These are phyloP conservation scores for Abrostola tripartita DNA, from an alignment of 2,888 invertebrate genomes.

Conservation along the genomic window DNA sequence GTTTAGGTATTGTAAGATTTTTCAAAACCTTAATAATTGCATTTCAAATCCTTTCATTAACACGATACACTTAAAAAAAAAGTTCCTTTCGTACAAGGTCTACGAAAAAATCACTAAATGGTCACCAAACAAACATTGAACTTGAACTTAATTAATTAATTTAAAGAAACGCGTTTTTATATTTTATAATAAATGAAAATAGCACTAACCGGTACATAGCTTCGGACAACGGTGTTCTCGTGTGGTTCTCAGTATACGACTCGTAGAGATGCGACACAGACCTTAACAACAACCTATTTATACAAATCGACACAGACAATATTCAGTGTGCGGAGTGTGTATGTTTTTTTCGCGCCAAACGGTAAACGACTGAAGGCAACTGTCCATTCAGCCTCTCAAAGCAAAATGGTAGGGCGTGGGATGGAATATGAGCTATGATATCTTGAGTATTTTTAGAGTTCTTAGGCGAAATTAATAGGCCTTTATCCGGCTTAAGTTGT, in stretches of 20 bases:
- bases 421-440: slow-evolving; percentile 48
- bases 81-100: too few species aligned
- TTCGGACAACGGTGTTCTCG: slow-evolving; percentile 58
- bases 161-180: slow-evolving; percentile 46
- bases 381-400: slow-evolving; percentile 50
- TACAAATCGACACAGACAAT: slow-evolving; percentile 69
- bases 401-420: slow-evolving; percentile 65
- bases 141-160: slow-evolving; percentile 22
- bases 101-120: background rate
- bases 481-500: background rate
- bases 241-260: slow-evolving; percentile 65
- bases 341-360: slow-evolving; percentile 72
- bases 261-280: slow-evolving; percentile 65
- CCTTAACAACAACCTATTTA: slow-evolving; percentile 77
- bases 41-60: too few species aligned
- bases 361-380: slow-evolving; percentile 62
- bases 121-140: slow-evolving; percentile 11
- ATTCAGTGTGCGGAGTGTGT: slow-evolving; percentile 35
- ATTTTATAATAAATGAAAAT: slow-evolving; percentile 56
- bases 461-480: slow-evolving; percentile 28
- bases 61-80: too few species aligned
- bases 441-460: slow-evolving; percentile 40
- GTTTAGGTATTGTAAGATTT: too few species aligned
- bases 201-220: slow-evolving; percentile 82
- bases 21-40: too few species aligned